Percentiles rank a stretch among this genome's conserved stretches.
Evolutionary conservation across 2,888 invertebrate species (phyloP).

Genomic region (Plagiodera versicolora): DNA sequence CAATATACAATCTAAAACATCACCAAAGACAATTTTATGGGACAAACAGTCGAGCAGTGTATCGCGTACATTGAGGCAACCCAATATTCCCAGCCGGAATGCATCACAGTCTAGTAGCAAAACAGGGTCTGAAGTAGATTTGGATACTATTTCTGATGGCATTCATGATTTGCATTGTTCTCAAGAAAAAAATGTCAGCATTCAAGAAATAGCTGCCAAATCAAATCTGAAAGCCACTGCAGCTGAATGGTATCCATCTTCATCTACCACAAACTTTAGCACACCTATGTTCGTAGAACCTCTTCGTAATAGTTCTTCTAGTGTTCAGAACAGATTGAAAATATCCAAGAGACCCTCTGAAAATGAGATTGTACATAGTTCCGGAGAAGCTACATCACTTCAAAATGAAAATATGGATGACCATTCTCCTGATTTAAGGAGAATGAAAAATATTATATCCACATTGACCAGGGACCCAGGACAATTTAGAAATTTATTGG

Average conservation of each 20-base stretch:
- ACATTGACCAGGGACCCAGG: constrained; percentile 79
- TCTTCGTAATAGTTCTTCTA: constrained; percentile 13
- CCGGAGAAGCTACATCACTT: constrained; percentile 4
- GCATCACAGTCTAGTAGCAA: constrained; percentile 11
- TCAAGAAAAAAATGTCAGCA: constrained; percentile 11
- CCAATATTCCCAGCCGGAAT: constrained; percentile 13
- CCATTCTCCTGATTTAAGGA: constrained; percentile 55
- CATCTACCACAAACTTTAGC: constrained; percentile 44
- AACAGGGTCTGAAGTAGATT: constrained; percentile 9
- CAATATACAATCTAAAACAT: not conserved
- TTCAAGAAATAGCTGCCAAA: constrained; percentile 33
- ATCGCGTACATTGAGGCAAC: constrained; percentile 16
- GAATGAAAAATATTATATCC: constrained; percentile 71
- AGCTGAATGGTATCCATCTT: constrained; percentile 64
- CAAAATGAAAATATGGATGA: constrained; percentile 10
- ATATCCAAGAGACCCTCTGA: constrained; percentile 26
- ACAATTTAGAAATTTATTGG: constrained; percentile 71
- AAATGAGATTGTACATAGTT: not conserved
- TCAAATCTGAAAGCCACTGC: constrained; percentile 60
- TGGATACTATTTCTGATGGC: not conserved
- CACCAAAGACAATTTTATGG: not conserved
- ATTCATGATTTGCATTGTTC: not conserved
- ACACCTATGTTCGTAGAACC: constrained; percentile 17
- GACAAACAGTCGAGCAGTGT: not conserved
- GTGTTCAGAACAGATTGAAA: constrained; percentile 42